Base-by-base conservation (phyloP, 2,113 vertebrate genomes). In the Lota lota region DNA sequence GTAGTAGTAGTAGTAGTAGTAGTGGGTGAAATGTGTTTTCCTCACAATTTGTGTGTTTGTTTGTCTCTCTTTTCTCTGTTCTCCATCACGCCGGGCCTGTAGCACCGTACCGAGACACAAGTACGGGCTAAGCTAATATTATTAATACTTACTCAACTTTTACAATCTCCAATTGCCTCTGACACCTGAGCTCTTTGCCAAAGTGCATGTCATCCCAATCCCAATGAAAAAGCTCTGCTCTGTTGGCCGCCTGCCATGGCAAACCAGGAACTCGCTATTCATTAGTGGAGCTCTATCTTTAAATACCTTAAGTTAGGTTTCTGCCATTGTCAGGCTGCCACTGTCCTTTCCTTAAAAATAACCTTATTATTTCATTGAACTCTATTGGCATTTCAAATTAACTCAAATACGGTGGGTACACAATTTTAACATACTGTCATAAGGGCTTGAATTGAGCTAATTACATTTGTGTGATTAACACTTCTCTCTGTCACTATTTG, bases 71-170 rank as follows among this genome's bases (percentile, higher is more conserved):
- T 74, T 80, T 87, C 78, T 94, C 93, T 94, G 90, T 91, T 91
- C 92, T 94, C 91, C 93, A 92, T 92, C 94, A 95, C 93, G 96
- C 94, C 94, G 93, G 93, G 16, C 94, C 93, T 92, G 93, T 94
- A 99, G 97, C 96, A 93, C 94, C 96, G 91, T 99, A 97, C 95
- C 96, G 97, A 95, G 96, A 99, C 93, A 98, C 96, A 97, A 99
- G 95, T 98, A 98, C 91, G 96, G 93, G 91, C 91, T 94, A 91
- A 94, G 93, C 94, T 71, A 62, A 74, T 80, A 61, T 78, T 78
- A 63, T 47, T 14, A 47, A 47, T 69, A 64, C 66, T 80, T 51
- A 66, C 76, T 85, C 72, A 79, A 64, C 7, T 47, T 14, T 14
- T 14, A 47, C 76, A 86, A 78, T 22, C 91, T 93, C 94, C 90